A percentile compares a stretch with the other conserved stretches of the same genome.
These are phyloP conservation scores for Callaeas wilsoni DNA, from an alignment of 2,113 vertebrate genomes.

Conservation along the genomic window DNA sequence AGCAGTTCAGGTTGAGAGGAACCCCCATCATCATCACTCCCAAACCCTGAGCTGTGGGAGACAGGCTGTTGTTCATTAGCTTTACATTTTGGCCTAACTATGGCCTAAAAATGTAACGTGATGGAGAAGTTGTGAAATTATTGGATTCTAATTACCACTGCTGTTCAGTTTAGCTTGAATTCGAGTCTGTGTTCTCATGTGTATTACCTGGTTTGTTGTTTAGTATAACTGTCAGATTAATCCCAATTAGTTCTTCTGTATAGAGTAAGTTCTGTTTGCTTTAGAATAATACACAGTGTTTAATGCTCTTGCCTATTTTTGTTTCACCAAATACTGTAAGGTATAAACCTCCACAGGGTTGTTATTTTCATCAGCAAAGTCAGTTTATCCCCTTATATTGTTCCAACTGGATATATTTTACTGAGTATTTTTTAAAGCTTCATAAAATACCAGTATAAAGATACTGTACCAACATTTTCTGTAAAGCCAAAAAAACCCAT, in stretches of 20 bases:
- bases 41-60: not conserved
- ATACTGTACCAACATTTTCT: not conserved
- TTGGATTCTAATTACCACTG: not conserved
- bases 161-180: not conserved
- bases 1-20: not conserved
- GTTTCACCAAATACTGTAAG: not conserved
- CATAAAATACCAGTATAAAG: not conserved
- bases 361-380: not conserved
- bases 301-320: not conserved
- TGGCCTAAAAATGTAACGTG: not conserved
- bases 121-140: not conserved
- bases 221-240: not conserved
- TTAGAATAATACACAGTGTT: not conserved
- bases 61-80: not conserved
- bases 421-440: not conserved
- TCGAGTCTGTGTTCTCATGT: not conserved
- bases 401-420: not conserved
- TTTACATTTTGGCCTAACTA: not conserved
- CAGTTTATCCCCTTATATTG: not conserved
- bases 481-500: not conserved
- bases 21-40: accelerated
- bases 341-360: not conserved
- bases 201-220: not conserved
- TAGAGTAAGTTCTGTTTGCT: not conserved
- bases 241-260: not conserved